Base-by-base conservation (phyloP, 2,113 vertebrate genomes). In the Zingel zingel region DNA sequence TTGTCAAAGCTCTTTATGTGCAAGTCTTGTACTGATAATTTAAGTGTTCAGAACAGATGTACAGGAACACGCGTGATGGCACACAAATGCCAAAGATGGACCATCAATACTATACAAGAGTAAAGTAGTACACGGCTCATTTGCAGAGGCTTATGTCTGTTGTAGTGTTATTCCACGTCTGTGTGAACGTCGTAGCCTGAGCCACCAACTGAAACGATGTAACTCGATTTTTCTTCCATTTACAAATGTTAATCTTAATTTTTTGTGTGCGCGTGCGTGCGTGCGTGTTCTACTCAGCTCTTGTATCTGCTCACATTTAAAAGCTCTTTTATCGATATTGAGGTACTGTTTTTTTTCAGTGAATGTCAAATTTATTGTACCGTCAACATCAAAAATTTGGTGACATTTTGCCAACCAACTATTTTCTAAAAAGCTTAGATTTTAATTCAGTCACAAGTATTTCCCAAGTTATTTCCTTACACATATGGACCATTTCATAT, bases 1-100 rank as follows among this genome's bases (percentile, higher is more conserved):
- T 94, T 94, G 92, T 94, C 79, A 6, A 83, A 87, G 88, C 89
- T 88, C 74, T 86, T 83, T 76, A 48, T 88, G 86, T 87, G 81
- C 48, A 78, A 64, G 84, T 90, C 74, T 81, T 50, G 83, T 89
- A 70, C 78, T 77, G 66, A 81, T 85, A 13, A 65, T 79, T 54
- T 45, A 83, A 63, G 58, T 83, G 77, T 88, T 84, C 47, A 68
- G 69, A 79, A 27, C 62, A 61, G 56, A 56, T 68, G 67, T 86
- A 82, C 50, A 67, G 53, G 67, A 65, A 39, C 62, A 74, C 6
- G 39, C 59, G 39, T 1, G 51, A 43, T 58, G 88, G 87, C 82
- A 81, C 81, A 10, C 14, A 18, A 54, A 91, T 19, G 83, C 93
- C 89, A 88, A 88, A 90, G 83, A 86, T 19, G 0, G 77, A 82